Evolutionary conservation across 2,113 vertebrate species (phyloP), one percentile per base, ranked within the genome.

Genomic region (Forbesichthys papilliferus): DNA sequence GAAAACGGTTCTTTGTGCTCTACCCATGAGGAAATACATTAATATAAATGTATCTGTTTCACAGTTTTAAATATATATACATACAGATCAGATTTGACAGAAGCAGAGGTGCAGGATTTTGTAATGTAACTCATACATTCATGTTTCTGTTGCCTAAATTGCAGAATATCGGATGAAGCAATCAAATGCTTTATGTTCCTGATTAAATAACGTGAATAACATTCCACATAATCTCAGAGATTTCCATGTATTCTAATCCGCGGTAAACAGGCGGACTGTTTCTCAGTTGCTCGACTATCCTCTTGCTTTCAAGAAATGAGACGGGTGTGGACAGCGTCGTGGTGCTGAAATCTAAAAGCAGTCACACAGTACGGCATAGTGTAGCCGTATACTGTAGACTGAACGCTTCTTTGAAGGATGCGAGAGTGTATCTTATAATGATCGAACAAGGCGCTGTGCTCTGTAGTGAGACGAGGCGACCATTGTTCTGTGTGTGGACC

Each of bases 1-100:
- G 83, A 86, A 87, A 80, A 81, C 85, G 79, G 80, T 90, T 87
- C 91, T 93, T 93, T 93, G 92, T 93, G 88, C 88, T 84, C 66
- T 68, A 66, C 78, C 82, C 76, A 70, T 27, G 74, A 81, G 83
- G 83, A 83, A 84, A 84, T 69, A 34, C 53, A 63, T 61, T 0
- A 70, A 34, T 18, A 18, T 18, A 18, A 4, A 56, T 16, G 3
- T 18, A 56, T 2, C n/a, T 16, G 14, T 16, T 18, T 16, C 18
- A 18, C 9, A 18, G 14, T 16, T 18, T 16, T 18, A 56, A 4
- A 55, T 3, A 55, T n/a, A 55, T n/a, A 55, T 16, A 18, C 54
- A 56, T 20, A 56, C 10, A 56, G 4, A 56, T 36, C 13, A 8
- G 36, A 42, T 42, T 42, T 42, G 7, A 42, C 36, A 42, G 7